Conservation (phyloP, 2,888 invertebrate genomes). For the Auanema freiburgensis region DNA sequence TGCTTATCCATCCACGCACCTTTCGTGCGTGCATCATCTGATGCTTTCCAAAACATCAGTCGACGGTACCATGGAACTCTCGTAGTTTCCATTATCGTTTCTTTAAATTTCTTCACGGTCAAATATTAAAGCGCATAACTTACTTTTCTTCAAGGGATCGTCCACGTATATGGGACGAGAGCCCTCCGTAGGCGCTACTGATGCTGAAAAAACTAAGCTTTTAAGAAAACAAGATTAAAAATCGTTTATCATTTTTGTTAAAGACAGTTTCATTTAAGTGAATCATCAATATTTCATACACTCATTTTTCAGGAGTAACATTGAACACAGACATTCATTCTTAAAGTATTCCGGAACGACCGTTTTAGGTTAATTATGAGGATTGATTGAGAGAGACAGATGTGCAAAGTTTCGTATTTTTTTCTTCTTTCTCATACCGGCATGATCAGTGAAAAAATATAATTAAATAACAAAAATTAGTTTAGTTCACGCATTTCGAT, state of each 20-base stretch:
- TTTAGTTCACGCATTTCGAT: background rate
- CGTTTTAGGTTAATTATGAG: background rate
- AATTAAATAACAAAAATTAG: background rate
- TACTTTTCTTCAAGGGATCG: conserved; percentile 8
- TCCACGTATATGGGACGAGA: conserved; percentile 19
- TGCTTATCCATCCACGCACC: conserved; percentile 1
- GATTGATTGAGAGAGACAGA: too few relatives aligned
- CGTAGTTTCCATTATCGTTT: conserved; percentile 10
- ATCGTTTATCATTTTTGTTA: too few relatives aligned
- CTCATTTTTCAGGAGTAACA: too few relatives aligned
- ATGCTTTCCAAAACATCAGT: conserved; percentile 10
- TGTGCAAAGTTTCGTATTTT: too few relatives aligned
- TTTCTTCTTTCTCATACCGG: too few relatives aligned
- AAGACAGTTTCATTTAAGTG: too few relatives aligned
- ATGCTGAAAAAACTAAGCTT: conserved; percentile 12
- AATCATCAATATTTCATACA: too few relatives aligned
- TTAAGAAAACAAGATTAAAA: background rate
- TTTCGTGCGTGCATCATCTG: conserved; percentile 6
- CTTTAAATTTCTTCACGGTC: background rate
- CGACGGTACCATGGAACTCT: conserved; percentile 15
- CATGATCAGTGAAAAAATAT: too few relatives aligned
- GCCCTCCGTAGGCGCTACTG: conserved; percentile 15
- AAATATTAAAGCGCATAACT: too few relatives aligned
- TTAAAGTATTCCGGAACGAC: background rate
- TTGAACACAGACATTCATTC: too few relatives aligned